These are phyloP conservation scores for Cyprinodon diabolis DNA, from an alignment of 2,797 vertebrate species.

Conservation along the genomic window DNA sequence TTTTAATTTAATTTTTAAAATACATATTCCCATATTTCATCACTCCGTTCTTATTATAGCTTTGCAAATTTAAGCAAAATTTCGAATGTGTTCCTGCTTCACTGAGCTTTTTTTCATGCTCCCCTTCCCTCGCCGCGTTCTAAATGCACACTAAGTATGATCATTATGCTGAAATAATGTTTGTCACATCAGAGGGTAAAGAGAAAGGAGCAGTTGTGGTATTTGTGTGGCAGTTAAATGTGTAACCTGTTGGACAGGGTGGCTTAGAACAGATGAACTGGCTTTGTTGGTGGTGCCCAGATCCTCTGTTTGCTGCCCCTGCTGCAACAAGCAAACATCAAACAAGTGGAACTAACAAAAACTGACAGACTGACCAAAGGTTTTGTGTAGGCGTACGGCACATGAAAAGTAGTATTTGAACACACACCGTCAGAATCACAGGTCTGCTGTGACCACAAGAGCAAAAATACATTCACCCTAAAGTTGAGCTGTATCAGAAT, in stretches of 20 bases:
- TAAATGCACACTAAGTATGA: not conserved
- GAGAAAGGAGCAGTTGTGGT: conserved; percentile 22
- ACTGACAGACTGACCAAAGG: conserved; percentile 38
- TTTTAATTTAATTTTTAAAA: too few relatives aligned
- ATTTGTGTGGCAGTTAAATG: conserved; percentile 52
- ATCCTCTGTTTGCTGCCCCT: conserved; percentile 10
- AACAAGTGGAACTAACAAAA: conserved; percentile 25
- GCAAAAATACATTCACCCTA: too few relatives aligned
- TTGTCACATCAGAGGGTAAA: conserved; percentile 21
- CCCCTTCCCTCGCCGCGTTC: too few relatives aligned
- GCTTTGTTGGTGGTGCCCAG: conserved; percentile 25
- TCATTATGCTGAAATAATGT: not conserved
- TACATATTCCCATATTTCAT: too few relatives aligned
- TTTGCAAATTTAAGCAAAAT: too few relatives aligned
- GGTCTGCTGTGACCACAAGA: conserved; percentile 10
- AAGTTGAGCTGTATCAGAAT: too few relatives aligned
- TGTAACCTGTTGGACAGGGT: conserved; percentile 32
- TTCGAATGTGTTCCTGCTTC: too few relatives aligned
- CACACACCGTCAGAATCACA: conserved; percentile 13
- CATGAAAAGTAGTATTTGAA: conserved; percentile 23
- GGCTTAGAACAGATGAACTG: conserved; percentile 28
- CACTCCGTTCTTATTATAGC: too few relatives aligned
- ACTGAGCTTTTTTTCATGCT: too few relatives aligned
- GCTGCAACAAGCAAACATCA: not conserved
- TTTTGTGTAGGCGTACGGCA: conserved; percentile 3